Conservation (phyloP, 92 coral and sea anemone genomes). For the Montipora capitata region DNA sequence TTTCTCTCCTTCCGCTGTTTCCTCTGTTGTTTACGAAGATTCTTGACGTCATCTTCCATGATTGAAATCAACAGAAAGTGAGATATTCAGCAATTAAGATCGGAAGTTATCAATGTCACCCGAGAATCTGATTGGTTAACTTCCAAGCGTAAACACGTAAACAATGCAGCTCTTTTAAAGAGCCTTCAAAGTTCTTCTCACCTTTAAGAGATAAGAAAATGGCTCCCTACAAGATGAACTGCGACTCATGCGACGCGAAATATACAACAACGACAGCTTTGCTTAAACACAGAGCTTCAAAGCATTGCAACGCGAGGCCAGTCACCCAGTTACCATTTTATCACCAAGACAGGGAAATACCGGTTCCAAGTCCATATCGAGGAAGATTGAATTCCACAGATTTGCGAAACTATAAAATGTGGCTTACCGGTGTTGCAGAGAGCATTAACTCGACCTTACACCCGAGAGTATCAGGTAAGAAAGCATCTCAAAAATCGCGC, state of each 20-base stretch:
- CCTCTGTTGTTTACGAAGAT: neutral
- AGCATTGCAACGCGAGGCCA: neutral
- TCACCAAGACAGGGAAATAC: neutral
- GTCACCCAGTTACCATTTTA: neutral
- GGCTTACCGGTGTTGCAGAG: conserved; percentile 34
- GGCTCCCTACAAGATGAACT: neutral
- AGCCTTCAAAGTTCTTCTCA: neutral
- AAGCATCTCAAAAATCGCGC: too few species aligned
- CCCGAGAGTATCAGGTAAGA: neutral
- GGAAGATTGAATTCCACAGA: neutral
- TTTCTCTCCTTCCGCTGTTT: conserved; percentile 5
- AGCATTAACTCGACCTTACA: conserved; percentile 34
- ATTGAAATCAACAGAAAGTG: too few species aligned
- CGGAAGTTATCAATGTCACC: neutral
- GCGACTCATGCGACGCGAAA: neutral
- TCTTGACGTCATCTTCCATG: neutral
- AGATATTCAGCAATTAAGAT: neutral
- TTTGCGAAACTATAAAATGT: neutral
- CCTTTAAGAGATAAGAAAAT: neutral
- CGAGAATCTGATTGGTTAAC: neutral
- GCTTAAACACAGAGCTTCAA: neutral
- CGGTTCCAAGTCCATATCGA: neutral
- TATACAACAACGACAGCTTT: neutral
- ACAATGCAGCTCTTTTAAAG: neutral
- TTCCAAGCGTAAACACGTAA: neutral